phyloP scores from a whole-genome alignment of 2,888 invertebrate species.

The Temnothorax unifasciatus region DNA sequence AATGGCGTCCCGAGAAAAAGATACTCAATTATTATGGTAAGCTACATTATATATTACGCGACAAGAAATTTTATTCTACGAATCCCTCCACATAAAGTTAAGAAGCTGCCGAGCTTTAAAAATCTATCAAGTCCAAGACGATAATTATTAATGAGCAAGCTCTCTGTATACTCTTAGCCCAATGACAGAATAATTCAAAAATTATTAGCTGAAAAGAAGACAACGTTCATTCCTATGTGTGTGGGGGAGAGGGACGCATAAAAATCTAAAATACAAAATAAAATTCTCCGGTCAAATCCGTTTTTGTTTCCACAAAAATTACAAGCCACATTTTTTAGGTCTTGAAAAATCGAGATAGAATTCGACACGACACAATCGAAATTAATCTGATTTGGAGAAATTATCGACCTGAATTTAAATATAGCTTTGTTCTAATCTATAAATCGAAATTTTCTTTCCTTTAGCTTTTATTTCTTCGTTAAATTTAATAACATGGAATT shows the following conservation, averaged over 20 bases:
- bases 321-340: neutral
- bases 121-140: neutral
- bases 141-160: neutral
- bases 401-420: neutral
- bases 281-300: neutral
- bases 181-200: neutral
- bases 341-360: neutral
- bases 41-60: constrained; percentile 9
- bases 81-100: neutral
- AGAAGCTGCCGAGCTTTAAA: constrained; percentile 1
- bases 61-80: constrained; percentile 1
- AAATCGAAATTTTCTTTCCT: neutral
- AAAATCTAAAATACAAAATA: neutral
- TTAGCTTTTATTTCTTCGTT: neutral
- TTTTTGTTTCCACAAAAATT: neutral
- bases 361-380: neutral
- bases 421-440: neutral
- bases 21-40: constrained; percentile 4
- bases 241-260: too few species aligned
- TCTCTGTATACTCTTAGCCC: too few species aligned
- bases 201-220: neutral
- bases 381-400: neutral
- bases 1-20: constrained; percentile 35
- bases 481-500: neutral
- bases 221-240: neutral